Evolutionary conservation across 2,113 vertebrate species (phyloP), one percentile per base, ranked within the genome.

Genomic region (Corythornis vintsioides): DNA sequence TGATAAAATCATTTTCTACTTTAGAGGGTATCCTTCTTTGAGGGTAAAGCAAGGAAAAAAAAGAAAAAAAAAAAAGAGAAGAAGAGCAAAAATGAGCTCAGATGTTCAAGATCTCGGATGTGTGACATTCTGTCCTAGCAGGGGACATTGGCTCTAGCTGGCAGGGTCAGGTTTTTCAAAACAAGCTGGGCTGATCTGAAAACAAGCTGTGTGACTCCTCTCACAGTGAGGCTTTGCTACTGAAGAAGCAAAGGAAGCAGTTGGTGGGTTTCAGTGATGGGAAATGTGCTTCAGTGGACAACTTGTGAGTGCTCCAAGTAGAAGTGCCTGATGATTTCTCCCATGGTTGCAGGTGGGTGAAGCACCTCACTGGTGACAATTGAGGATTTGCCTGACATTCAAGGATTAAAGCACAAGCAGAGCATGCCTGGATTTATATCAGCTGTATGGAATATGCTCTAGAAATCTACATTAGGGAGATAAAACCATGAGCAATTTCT

Each of bases 161-260:
- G 59, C 5, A 7, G 86, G 83, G 95, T 92, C 69, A 92, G 42
- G 77, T 63, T 90, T 92, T 93, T 78, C 55, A 89, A 95, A 96
- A 93, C 74, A 95, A 88, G 33, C 61, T 11, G 11, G 24, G 70
- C 61, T 83, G 90, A 47, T 84, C 50, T 86, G 73, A 88, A 95
- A 92, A 84, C 89, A 90, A 86, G 42, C 47, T 50, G 35, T 13
- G 14, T 57, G 76, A 83, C 45, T 86, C 52, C 25, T 47, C 77
- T 56, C 3, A 1, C 9, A 14, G 50, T 11, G 77, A 55, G 55
- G 55, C 50, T 86, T 75, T 89, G 92, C 92, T 93, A 24, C 86
- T 0, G 12, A 69, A 72, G 83, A 21, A 72, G 83, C 28, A 8
- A 65, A 26, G 59, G 66, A 35, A 90, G 55, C 0, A 0, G n/a